Percentiles rank a stretch among this genome's conserved stretches.
Conservation (phyloP, 1,140 invertebrate genomes). For the Patella vulgata region DNA sequence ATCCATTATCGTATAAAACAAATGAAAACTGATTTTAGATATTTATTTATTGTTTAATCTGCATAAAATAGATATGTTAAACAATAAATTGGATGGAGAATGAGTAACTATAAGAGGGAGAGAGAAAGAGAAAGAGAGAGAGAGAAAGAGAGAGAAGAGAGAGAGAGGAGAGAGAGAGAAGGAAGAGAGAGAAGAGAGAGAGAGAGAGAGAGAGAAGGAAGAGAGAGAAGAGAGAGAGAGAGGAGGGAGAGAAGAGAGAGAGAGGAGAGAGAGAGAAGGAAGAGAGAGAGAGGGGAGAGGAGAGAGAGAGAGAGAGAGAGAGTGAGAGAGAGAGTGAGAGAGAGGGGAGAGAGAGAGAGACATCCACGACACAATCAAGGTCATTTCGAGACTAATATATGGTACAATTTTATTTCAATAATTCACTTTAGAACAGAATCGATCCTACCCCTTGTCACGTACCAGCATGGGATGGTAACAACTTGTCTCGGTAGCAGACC, state of each 20-base stretch:
- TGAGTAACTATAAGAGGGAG: neutral
- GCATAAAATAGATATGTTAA: neutral
- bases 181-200: too few species aligned
- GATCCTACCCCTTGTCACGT: too few species aligned
- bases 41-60: too few species aligned
- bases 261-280: slow-evolving; percentile 1
- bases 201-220: slow-evolving; percentile 23
- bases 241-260: slow-evolving; percentile 4
- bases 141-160: neutral
- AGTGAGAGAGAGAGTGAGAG: slow-evolving; percentile 5
- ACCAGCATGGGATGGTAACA: too few species aligned
- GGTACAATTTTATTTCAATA: too few species aligned
- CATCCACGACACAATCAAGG: too few species aligned
- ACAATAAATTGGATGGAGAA: neutral
- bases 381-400: too few species aligned
- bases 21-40: too few species aligned
- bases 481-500: too few species aligned
- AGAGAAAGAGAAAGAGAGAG: neutral
- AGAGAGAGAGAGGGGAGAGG: neutral
- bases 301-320: neutral
- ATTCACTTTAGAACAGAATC: too few species aligned
- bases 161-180: too few species aligned
- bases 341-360: neutral
- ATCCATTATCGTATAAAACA: neutral
- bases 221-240: slow-evolving; percentile 17